These are phyloP conservation scores for Datnioides undecimradiatus DNA, from an alignment of 2,113 vertebrate genomes.

Conservation along the genomic window DNA sequence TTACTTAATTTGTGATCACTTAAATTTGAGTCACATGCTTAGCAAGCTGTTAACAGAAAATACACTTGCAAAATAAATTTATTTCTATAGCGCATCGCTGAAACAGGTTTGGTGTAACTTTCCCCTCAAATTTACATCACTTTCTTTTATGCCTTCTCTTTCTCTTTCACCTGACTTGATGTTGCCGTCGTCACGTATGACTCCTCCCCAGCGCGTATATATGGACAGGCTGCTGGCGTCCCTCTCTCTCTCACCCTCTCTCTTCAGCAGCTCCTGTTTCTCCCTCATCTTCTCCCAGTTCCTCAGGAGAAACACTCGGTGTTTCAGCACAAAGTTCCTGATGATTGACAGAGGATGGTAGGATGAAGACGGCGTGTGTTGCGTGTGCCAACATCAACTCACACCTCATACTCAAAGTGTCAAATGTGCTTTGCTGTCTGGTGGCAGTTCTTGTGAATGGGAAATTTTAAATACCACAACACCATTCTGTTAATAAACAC, in stretches of 20 bases:
- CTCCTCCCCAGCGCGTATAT: constrained; percentile 93
- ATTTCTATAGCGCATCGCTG: not conserved
- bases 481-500: not conserved
- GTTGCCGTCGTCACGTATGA: constrained; percentile 96
- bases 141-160: not conserved
- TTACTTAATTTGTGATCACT: not conserved
- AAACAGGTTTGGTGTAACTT: not conserved
- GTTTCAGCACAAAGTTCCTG: constrained; percentile 98
- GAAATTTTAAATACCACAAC: not conserved
- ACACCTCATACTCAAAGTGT: not conserved
- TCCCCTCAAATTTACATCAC: not conserved
- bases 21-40: not conserved
- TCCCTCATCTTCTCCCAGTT: constrained; percentile 98
- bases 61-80: not conserved
- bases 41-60: not conserved
- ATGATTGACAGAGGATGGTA: constrained; percentile 3
- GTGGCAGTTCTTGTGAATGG: not conserved
- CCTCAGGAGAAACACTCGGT: constrained; percentile 94
- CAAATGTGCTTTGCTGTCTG: not conserved
- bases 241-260: constrained; percentile 85
- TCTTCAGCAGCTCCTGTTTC: constrained; percentile 94
- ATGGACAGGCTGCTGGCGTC: constrained; percentile 84
- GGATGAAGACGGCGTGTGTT: constrained; percentile 6
- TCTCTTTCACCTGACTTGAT: constrained; percentile 93
- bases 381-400: not conserved